Conservation (phyloP, 2,888 invertebrate species). For the Eristalis intricaria region DNA sequence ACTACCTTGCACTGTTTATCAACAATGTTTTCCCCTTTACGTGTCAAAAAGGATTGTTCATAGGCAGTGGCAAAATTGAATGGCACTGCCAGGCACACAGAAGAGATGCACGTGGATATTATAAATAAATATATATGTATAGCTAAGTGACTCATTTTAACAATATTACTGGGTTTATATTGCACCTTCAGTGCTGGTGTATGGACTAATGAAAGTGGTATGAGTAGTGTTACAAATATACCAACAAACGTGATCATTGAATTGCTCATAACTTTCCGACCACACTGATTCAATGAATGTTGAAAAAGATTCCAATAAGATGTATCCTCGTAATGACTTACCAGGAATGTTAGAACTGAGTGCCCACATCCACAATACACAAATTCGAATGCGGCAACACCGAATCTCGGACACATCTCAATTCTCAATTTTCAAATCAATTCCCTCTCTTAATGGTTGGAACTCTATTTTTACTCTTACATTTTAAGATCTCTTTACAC, state of each 20-base stretch:
- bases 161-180: background rate
- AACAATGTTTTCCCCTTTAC: background rate
- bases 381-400: background rate
- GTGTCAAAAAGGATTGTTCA: background rate
- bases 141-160: background rate
- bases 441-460: background rate
- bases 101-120: constrained; percentile 13
- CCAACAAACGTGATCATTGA: no score
- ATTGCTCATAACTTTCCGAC: no score
- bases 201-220: no score
- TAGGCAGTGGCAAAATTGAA: background rate
- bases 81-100: constrained; percentile 8
- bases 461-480: background rate
- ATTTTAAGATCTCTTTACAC: background rate
- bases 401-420: background rate
- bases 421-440: background rate
- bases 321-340: background rate
- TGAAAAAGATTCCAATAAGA: background rate
- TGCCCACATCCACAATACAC: background rate
- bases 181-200: background rate
- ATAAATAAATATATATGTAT: background rate
- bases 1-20: constrained; percentile 50
- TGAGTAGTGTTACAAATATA: no score
- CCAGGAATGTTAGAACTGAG: no score
- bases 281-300: no score